phyloP scores from a whole-genome alignment of 1,140 invertebrate species.

The Gonioctena quinquepunctata region DNA sequence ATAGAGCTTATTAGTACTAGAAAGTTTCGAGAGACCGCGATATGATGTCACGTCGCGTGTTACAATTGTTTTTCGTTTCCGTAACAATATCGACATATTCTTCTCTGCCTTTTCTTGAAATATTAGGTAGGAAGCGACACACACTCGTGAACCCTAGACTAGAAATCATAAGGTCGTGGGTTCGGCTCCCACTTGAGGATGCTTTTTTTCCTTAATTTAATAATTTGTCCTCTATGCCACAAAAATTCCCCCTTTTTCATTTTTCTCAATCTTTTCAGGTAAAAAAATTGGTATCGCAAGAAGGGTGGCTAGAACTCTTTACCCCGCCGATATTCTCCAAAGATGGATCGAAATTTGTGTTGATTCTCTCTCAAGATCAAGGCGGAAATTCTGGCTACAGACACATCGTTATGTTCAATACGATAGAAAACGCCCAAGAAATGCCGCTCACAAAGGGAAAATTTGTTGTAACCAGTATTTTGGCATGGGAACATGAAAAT shows the following conservation, averaged over 20 bases:
- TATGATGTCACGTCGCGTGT: too few species aligned
- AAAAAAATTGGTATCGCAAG: conserved; percentile 54
- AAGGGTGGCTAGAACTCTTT: conserved; percentile 74
- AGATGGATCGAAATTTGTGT: conserved; percentile 53
- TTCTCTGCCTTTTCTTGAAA: neutral
- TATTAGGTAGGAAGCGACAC: too few species aligned
- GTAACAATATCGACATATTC: too few species aligned
- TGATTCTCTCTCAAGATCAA: conserved; percentile 66
- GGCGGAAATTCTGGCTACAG: conserved; percentile 62
- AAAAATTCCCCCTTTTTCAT: too few species aligned
- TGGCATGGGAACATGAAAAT: conserved; percentile 74
- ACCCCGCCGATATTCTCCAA: conserved; percentile 64
- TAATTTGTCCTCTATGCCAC: too few species aligned
- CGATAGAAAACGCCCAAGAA: conserved; percentile 39
- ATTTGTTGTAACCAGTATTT: conserved; percentile 78
- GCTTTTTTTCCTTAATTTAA: too few species aligned
- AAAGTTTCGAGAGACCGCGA: too few species aligned
- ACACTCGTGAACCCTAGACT: too few species aligned
- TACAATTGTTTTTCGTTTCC: too few species aligned
- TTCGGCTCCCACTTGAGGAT: too few species aligned
- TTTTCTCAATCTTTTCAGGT: conserved; percentile 50
- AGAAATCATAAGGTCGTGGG: too few species aligned
- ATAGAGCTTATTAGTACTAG: too few species aligned
- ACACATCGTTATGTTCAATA: conserved; percentile 66
- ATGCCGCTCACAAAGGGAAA: conserved; percentile 72